Percentiles rank a stretch among this genome's conserved stretches.
Evolutionary conservation across 2,888 invertebrate genomes (phyloP).

Genomic region (Ormyrus nitidulus): DNA sequence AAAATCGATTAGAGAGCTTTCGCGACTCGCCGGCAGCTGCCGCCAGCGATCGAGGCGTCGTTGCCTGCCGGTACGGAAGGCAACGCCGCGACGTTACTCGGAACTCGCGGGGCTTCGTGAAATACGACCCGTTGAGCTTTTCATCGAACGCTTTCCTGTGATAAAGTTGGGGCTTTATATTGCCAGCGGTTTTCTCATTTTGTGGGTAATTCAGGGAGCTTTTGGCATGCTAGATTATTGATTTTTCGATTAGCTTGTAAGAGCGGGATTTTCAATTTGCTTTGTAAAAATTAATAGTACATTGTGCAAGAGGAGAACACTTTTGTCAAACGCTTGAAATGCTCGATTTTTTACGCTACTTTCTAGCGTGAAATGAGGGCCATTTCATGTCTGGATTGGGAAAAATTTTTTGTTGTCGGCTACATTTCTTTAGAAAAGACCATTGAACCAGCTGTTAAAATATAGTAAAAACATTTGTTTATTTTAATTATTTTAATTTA

Average conservation of each 20-base stretch:
- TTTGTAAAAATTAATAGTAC: background rate
- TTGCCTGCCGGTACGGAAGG: too few species aligned
- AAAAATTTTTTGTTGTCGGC: too few species aligned
- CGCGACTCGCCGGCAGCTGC: background rate
- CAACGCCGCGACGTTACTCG: background rate
- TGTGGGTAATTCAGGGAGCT: constrained; percentile 47
- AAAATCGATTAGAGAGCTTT: background rate
- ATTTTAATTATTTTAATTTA: too few species aligned
- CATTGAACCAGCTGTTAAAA: too few species aligned
- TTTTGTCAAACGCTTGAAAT: too few species aligned
- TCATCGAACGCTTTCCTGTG: constrained; percentile 45
- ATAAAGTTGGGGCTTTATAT: constrained; percentile 31
- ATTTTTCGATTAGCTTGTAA: too few species aligned
- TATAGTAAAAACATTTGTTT: too few species aligned
- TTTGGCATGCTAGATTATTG: background rate
- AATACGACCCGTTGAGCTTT: background rate
- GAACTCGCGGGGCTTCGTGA: constrained; percentile 26
- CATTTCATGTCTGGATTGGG: too few species aligned
- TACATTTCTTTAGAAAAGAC: too few species aligned
- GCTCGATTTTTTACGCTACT: too few species aligned
- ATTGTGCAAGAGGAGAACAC: too few species aligned
- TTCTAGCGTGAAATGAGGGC: too few species aligned
- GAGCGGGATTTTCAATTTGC: constrained; percentile 10
- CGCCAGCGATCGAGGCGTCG: constrained; percentile 19
- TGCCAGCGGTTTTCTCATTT: constrained; percentile 12